These are phyloP conservation scores for Morpho achilles DNA, from an alignment of 2,888 invertebrate genomes.

Conservation along the genomic window DNA sequence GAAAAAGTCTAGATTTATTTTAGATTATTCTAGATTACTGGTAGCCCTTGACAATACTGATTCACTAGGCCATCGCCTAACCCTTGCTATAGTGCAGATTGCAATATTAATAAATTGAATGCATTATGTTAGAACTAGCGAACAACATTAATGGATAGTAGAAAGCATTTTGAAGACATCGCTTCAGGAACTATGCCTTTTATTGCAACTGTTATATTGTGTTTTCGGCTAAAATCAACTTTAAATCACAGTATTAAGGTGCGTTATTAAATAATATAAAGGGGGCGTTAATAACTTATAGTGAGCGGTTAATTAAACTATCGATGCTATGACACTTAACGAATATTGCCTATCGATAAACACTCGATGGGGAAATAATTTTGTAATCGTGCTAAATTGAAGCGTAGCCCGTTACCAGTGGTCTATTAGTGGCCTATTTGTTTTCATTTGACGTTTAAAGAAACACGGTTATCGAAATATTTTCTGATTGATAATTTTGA, in stretches of 20 bases:
- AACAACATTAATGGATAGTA: conserved; percentile 38
- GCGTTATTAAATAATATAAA: conserved; percentile 1
- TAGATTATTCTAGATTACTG: background rate
- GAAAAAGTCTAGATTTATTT: background rate
- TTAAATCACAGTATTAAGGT: conserved; percentile 7
- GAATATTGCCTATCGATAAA: conserved; percentile 14
- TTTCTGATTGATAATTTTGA: no score
- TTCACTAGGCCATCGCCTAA: conserved; percentile 27
- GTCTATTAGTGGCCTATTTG: no score
- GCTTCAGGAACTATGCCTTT: conserved; percentile 17
- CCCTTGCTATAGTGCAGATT: conserved; percentile 28
- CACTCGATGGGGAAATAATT: conserved; percentile 5
- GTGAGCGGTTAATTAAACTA: conserved; percentile 19
- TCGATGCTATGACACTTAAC: conserved; percentile 17
- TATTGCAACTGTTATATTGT: conserved; percentile 6
- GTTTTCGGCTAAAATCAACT: background rate
- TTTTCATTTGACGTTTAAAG: no score
- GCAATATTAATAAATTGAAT: conserved; percentile 41
- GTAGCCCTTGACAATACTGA: conserved; percentile 20
- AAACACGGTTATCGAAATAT: no score
- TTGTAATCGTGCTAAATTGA: background rate
- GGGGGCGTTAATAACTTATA: conserved; percentile 9
- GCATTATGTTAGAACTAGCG: conserved; percentile 34
- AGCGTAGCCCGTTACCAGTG: no score
- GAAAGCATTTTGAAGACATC: conserved; percentile 38